Evolutionary conservation across 2,797 vertebrate species (phyloP), one percentile per base, ranked within the genome.

Genomic region (Danio kyathit): DNA sequence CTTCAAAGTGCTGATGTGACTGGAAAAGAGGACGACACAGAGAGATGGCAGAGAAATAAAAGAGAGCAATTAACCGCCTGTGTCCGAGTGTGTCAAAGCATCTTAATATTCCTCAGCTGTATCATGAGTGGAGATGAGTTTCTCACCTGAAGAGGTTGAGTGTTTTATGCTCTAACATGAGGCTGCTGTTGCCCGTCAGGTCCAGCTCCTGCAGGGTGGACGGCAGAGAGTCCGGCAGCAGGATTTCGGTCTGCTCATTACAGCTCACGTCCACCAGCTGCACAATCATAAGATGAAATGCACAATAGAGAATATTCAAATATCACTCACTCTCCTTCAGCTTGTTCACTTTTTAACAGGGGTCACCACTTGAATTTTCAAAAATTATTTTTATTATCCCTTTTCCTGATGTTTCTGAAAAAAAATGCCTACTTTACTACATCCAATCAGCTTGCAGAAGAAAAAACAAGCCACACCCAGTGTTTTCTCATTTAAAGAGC

Each of bases 251-350:
- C 91, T 98, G 94, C 80, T 97, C 96, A 44, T 99, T 99, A 90
- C 97, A 98, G 91, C 97, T 99, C 83, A 99, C 91, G 88, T 99
- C 97, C 76, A 99, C 97, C 81, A 96, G 93, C 97, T 99, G 84
- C 56, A 85, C 81, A 84, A 14, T 54, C 67, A 44, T 51, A 7
- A 74, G n/a, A 73, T 6, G 14, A 38, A 40, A 29, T 29, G 29
- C 29, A 29, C 29, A 29, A 29, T 29, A 29, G 29, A 29, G 29
- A 29, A 29, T 29, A 29, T 29, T 29, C 29, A 29, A 29, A 29
- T 29, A 29, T 29, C 29, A 29, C 29, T 29, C 29, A 29, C 1
- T 29, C 3, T 29, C 3, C 29, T 29, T 29, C 29, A 29, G 29
- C 29, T 29, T 29, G n/a, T n/a, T n/a, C n/a, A n/a, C n/a, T n/a